Evolutionary conservation across 37 sponge, comb jelly and placozoan genomes (phyloP).

Genomic region (Dysidea cf. avara): DNA sequence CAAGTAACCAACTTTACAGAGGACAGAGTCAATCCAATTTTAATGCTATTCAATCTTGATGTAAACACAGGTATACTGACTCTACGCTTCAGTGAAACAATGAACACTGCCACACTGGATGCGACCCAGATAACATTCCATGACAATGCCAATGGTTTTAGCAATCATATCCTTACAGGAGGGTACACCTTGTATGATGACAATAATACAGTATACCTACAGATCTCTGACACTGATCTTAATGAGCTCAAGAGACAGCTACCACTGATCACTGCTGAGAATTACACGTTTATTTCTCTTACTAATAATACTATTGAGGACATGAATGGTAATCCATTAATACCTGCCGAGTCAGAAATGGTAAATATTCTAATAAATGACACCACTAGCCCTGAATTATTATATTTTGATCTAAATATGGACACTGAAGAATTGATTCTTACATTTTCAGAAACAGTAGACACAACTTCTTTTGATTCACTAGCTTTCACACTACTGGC

Average conservation of each 20-base stretch:
- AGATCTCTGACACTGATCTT: conserved; percentile 58
- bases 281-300: conserved; percentile 57
- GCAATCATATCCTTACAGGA: conserved; percentile 59
- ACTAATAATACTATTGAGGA: conserved; percentile 67
- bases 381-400: conserved; percentile 57
- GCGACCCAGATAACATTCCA: conserved; percentile 64
- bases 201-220: conserved; percentile 60
- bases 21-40: conserved; percentile 42
- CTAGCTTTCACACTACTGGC: conserved; percentile 53
- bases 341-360: neutral
- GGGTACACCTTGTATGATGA: conserved; percentile 62
- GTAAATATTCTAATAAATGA: conserved; percentile 42
- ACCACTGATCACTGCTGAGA: conserved; percentile 29
- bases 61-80: conserved; percentile 50
- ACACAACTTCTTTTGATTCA: conserved; percentile 43
- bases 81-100: conserved; percentile 81
- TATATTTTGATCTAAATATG: conserved; percentile 63
- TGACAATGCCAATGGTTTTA: conserved; percentile 6
- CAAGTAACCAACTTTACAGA: conserved; percentile 40
- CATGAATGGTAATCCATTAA: conserved; percentile 59
- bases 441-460: conserved; percentile 87
- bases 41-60: conserved; percentile 76
- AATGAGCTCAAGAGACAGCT: conserved; percentile 80
- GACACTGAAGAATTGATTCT: conserved; percentile 52
- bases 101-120: conserved; percentile 43